A percentile compares a stretch with the other conserved stretches of the same genome.
phyloP scores from a whole-genome alignment of 2,888 invertebrate species.

The Meteorus colon region DNA sequence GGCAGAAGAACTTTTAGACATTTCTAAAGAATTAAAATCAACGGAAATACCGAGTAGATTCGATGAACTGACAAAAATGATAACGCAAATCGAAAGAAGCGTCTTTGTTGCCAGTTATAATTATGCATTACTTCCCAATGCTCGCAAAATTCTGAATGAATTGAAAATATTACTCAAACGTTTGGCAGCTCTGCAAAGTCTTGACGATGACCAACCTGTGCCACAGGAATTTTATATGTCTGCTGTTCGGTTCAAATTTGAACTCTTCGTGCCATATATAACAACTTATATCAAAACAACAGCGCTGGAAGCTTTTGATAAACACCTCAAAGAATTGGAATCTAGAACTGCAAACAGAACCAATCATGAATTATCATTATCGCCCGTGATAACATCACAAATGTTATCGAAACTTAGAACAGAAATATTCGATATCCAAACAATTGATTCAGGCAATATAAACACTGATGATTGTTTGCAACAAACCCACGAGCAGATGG shows the following conservation, averaged over 20 bases:
- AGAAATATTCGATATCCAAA: too few relatives aligned
- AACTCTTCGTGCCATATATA: slow-evolving; percentile 25
- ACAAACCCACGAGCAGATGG: too few relatives aligned
- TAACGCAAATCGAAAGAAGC: too few relatives aligned
- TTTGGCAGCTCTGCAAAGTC: not conserved
- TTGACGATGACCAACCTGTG: not conserved
- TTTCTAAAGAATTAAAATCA: too few relatives aligned
- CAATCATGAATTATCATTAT: too few relatives aligned
- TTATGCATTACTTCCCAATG: not conserved
- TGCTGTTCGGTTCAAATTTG: slow-evolving; percentile 33
- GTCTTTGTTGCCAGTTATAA: not conserved
- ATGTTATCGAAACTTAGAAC: too few relatives aligned
- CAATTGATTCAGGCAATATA: too few relatives aligned
- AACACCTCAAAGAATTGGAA: not conserved
- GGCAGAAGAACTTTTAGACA: too few relatives aligned
- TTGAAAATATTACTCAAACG: not conserved
- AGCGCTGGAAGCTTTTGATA: not conserved
- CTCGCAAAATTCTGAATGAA: not conserved
- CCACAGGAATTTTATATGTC: not conserved
- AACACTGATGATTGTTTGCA: too few relatives aligned
- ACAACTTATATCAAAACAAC: not conserved
- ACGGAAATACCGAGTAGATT: too few relatives aligned
- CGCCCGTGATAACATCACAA: too few relatives aligned
- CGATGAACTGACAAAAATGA: too few relatives aligned
- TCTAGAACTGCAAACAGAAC: not conserved